Evolutionary conservation across 2,888 invertebrate species (phyloP).

Genomic region (Pilophorus perplexus): DNA sequence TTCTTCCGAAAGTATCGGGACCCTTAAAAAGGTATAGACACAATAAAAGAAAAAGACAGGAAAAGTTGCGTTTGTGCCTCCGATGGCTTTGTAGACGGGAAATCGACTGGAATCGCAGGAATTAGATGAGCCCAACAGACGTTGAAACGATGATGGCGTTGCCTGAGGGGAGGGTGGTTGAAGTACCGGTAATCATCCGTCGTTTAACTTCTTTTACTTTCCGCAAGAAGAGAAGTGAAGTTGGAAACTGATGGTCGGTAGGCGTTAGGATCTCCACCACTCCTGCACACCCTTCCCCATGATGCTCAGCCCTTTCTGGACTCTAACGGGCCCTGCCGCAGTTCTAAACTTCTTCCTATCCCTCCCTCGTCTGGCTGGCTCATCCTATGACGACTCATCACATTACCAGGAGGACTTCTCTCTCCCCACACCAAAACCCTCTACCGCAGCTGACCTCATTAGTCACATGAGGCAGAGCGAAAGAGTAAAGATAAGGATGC

Average conservation of each 20-base stretch:
- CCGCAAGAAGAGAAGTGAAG: conserved; percentile 15
- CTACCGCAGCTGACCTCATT: conserved; percentile 5
- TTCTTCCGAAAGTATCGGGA: too few relatives aligned
- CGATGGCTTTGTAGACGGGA: not conserved
- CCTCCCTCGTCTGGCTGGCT: not conserved
- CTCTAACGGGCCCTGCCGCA: too few relatives aligned
- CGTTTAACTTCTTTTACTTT: conserved; percentile 35
- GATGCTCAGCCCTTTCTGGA: not conserved
- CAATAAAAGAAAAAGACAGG: too few relatives aligned
- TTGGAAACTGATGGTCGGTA: conserved; percentile 24
- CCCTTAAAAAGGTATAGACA: too few relatives aligned
- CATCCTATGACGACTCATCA: conserved; percentile 7
- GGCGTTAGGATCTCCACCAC: conserved; percentile 3
- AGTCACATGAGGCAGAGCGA: conserved; percentile 16
- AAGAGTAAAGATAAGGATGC: too few relatives aligned
- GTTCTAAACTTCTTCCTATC: not conserved
- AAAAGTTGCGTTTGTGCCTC: not conserved
- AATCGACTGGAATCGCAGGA: not conserved
- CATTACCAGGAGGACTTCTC: not conserved
- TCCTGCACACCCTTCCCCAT: not conserved
- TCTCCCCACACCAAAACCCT: not conserved
- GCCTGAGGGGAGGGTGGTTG: not conserved
- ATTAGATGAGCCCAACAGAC: conserved; percentile 6
- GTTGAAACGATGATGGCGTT: conserved; percentile 18
- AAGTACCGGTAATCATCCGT: conserved; percentile 28